Evolutionary conservation across 2,113 vertebrate genomes (phyloP).

Genomic region (Alethe castanea): DNA sequence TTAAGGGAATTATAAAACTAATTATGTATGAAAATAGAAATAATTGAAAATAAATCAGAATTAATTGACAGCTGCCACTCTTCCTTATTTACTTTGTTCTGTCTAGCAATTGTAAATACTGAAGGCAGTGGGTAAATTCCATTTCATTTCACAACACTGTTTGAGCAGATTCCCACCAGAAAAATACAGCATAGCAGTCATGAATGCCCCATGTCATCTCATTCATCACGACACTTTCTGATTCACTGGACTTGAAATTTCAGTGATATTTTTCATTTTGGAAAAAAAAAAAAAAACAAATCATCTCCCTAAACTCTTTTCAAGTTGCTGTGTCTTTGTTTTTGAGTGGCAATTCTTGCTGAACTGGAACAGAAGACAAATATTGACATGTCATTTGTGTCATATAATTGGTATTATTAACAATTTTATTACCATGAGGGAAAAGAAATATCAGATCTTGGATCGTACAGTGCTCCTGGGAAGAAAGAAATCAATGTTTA

Average conservation of each 20-base stretch:
- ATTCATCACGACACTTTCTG: not conserved
- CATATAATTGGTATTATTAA: slow-evolving; percentile 48
- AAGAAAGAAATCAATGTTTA: slow-evolving; percentile 45
- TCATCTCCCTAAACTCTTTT: not conserved
- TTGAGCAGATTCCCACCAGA: not conserved
- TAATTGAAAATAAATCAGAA: slow-evolving; percentile 26
- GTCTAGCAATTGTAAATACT: not conserved
- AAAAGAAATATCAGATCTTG: slow-evolving; percentile 28
- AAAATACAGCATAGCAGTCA: not conserved
- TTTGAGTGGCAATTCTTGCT: slow-evolving; percentile 22
- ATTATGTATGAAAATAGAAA: slow-evolving; percentile 19
- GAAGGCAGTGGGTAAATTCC: not conserved
- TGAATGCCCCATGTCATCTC: not conserved
- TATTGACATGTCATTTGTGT: not conserved
- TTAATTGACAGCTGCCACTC: slow-evolving; percentile 35
- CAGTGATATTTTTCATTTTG: not conserved
- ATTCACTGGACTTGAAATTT: not conserved
- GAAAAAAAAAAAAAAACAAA: not conserved
- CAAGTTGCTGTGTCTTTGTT: slow-evolving; percentile 23
- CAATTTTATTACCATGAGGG: not conserved
- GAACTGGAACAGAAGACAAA: slow-evolving; percentile 38
- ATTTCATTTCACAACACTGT: not conserved
- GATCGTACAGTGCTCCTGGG: not conserved
- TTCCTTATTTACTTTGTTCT: not conserved
- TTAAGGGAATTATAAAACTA: slow-evolving; percentile 28